These are phyloP conservation scores for Meloe dianella DNA, from an alignment of 2,888 invertebrate species.

Conservation along the genomic window DNA sequence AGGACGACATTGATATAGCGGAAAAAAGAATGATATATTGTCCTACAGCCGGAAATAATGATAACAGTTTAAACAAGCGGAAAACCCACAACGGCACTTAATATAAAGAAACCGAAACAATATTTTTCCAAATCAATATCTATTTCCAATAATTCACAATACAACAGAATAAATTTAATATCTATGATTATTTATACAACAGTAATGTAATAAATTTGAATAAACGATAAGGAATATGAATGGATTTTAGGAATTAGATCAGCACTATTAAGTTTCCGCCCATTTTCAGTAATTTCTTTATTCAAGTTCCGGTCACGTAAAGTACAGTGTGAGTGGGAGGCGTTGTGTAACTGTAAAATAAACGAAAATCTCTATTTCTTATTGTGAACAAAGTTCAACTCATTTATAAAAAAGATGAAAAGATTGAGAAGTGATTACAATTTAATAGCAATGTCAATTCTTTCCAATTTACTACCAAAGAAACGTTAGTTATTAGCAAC, in stretches of 20 bases:
- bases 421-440: not conserved
- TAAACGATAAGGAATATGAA: not conserved
- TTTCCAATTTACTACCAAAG: not conserved
- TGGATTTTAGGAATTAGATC: not conserved
- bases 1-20: not conserved
- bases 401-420: not conserved
- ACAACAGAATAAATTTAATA: not conserved
- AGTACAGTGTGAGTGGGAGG: not conserved
- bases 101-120: not conserved
- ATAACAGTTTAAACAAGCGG: not conserved
- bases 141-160: not conserved
- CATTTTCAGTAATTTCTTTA: not conserved
- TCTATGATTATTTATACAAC: not conserved
- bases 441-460: not conserved
- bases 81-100: not conserved
- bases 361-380: not conserved
- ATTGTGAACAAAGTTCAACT: not conserved
- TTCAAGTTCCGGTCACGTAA: not conserved
- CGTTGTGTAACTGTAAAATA: not conserved
- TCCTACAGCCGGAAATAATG: not conserved
- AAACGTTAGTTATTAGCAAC: not conserved
- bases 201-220: not conserved
- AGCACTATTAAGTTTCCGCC: not conserved
- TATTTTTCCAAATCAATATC: not conserved
- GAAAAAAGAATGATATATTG: not conserved